Conservation (phyloP, 2,797 vertebrate species). For the Macrochelys suwanniensis region DNA sequence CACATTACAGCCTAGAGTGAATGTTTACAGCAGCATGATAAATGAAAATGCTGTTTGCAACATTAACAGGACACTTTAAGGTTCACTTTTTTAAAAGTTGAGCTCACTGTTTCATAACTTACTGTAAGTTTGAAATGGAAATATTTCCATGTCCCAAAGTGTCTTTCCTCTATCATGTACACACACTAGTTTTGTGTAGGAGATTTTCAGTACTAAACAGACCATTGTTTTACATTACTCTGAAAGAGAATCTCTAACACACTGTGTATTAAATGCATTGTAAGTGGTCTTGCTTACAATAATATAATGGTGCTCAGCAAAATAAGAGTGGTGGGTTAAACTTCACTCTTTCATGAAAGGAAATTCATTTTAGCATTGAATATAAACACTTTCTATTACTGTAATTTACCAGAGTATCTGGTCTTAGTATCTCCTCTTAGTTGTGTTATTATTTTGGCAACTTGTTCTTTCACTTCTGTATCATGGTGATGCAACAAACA, state of each 20-base stretch:
- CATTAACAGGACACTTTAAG: background rate
- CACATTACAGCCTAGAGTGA: background rate
- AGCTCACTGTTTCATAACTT: background rate
- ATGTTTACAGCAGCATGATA: background rate
- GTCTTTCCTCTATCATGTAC: background rate
- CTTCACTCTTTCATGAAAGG: background rate
- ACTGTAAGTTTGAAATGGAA: background rate
- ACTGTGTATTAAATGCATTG: background rate
- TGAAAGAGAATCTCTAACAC: background rate
- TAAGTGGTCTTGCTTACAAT: background rate
- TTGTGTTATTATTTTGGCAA: constrained; percentile 86
- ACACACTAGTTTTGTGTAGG: background rate
- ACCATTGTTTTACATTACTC: background rate
- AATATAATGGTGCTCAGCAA: background rate
- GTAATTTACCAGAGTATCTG: background rate
- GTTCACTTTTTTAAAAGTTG: background rate
- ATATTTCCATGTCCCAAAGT: background rate
- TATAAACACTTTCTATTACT: background rate
- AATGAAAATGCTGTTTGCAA: background rate
- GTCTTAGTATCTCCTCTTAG: background rate
- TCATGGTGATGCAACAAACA: constrained; percentile 88
- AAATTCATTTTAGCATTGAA: background rate
- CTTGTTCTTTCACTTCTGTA: constrained; percentile 88
- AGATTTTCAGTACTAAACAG: background rate
- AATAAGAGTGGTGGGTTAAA: background rate